These are phyloP conservation scores for Ostrea edulis DNA, from an alignment of 1,140 invertebrate genomes.

Conservation along the genomic window DNA sequence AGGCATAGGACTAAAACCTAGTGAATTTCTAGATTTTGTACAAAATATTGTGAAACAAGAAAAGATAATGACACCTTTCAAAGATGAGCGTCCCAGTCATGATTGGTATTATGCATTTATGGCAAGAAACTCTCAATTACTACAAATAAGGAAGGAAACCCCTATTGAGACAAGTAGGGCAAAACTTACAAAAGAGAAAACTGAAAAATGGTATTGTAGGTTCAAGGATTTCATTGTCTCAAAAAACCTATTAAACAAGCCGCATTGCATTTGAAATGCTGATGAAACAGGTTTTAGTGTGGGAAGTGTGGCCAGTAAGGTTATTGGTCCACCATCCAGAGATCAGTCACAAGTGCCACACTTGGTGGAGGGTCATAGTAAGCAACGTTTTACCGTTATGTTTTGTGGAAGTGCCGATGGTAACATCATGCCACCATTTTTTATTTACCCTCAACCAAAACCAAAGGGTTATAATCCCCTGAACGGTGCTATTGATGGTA, in stretches of 20 bases:
- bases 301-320: slow-evolving; percentile 46
- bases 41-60: neutral
- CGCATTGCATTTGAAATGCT: slow-evolving; percentile 55
- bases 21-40: neutral
- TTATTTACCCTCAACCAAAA: slow-evolving; percentile 50
- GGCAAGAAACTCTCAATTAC: neutral
- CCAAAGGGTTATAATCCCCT: slow-evolving; percentile 56
- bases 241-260: slow-evolving; percentile 47
- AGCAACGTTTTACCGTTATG: slow-evolving; percentile 41
- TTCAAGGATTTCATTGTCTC: slow-evolving; percentile 38
- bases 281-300: slow-evolving; percentile 59
- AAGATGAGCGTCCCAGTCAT: neutral
- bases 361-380: slow-evolving; percentile 30
- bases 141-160: slow-evolving; percentile 16
- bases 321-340: slow-evolving; percentile 47
- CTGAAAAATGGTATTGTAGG: neutral
- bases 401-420: slow-evolving; percentile 50
- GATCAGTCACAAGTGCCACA: slow-evolving; percentile 23
- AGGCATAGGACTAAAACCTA: neutral
- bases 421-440: slow-evolving; percentile 52
- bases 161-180: neutral
- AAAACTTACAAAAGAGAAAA: neutral
- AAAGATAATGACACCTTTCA: neutral
- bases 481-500: slow-evolving; percentile 46
- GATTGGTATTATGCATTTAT: slow-evolving; percentile 26